A percentile compares a stretch with the other conserved stretches of the same genome.
phyloP scores from a whole-genome alignment of 2,797 vertebrate species.

The Anableps anableps region DNA sequence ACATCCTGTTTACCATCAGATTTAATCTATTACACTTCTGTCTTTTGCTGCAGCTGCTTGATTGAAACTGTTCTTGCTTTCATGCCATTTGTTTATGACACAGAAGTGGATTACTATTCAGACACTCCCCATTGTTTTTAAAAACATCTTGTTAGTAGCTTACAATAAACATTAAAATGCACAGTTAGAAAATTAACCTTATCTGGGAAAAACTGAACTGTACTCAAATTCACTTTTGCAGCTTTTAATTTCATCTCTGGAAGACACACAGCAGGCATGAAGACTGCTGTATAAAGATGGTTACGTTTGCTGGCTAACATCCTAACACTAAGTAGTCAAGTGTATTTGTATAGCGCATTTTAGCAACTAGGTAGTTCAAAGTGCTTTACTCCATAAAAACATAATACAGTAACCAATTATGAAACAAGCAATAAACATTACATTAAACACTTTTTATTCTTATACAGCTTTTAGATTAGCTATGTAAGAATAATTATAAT shows the following conservation, averaged over 20 bases:
- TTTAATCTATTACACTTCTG: neutral
- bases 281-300: neutral
- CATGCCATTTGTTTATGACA: neutral
- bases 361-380: no score
- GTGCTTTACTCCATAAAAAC: no score
- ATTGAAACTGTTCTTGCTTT: neutral
- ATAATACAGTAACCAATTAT: no score
- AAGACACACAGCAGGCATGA: neutral
- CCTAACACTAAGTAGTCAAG: no score
- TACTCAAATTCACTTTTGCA: neutral
- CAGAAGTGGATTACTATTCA: neutral
- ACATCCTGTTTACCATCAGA: slow-evolving; percentile 27
- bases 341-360: no score
- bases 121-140: neutral
- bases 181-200: neutral
- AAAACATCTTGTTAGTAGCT: neutral
- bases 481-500: no score
- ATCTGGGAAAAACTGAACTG: neutral
- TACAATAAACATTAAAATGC: neutral
- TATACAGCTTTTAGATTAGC: no score
- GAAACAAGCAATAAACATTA: no score
- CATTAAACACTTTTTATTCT: no score
- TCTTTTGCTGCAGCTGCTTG: neutral
- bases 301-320: neutral
- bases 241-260: neutral